These are phyloP conservation scores for Trissolcus japonicus DNA, from an alignment of 2,888 invertebrate genomes.

Conservation along the genomic window DNA sequence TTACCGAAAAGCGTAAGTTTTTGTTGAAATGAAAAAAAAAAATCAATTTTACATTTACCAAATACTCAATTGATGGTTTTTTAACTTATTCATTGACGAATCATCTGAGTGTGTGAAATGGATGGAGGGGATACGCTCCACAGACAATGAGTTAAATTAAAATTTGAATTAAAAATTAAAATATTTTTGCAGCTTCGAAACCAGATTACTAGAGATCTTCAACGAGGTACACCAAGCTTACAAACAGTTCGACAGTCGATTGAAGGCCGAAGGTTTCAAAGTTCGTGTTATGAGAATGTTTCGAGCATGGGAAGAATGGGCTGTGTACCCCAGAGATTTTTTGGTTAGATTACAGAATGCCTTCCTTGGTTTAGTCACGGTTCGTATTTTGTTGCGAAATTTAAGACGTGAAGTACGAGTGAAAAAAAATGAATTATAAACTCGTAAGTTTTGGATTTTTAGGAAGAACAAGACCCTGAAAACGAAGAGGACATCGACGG, in stretches of 20 bases:
- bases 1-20: constrained; percentile 87
- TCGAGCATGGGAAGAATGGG: constrained; percentile 98
- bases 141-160: not conserved
- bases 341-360: constrained; percentile 91
- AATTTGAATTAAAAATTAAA: not conserved
- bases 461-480: constrained; percentile 72
- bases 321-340: constrained; percentile 95
- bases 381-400: constrained; percentile 43
- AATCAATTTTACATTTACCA: no score
- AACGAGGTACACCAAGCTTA: constrained; percentile 84
- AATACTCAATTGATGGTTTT: not conserved
- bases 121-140: no score
- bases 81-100: no score
- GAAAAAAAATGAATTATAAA: not conserved
- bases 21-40: not conserved
- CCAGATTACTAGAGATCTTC: constrained; percentile 87
- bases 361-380: constrained; percentile 86
- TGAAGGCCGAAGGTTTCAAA: constrained; percentile 98
- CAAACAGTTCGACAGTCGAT: constrained; percentile 85
- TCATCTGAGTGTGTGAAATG: no score
- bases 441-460: not conserved
- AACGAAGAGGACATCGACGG: constrained; percentile 85
- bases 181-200: constrained; percentile 83
- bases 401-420: no score
- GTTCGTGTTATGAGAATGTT: constrained; percentile 91